Evolutionary conservation across 2,113 vertebrate genomes (phyloP).

Genomic region (Isichthys henryi): DNA sequence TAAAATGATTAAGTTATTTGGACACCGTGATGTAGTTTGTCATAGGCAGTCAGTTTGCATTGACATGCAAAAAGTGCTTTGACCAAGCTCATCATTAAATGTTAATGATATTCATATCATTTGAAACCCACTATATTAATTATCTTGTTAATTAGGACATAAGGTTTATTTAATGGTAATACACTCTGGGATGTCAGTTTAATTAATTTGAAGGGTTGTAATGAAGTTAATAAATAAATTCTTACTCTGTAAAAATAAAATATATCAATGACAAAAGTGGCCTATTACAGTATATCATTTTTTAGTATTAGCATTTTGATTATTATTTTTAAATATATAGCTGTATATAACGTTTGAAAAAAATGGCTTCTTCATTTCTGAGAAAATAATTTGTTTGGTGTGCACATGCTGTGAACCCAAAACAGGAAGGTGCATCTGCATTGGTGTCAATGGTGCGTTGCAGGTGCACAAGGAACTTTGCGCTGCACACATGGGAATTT

Average conservation of each 20-base stretch:
- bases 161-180: conserved; percentile 10
- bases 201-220: conserved; percentile 6
- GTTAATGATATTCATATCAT: conserved; percentile 4
- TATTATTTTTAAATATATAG: neutral
- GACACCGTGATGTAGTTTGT: neutral
- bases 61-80: neutral
- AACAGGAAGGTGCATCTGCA: neutral
- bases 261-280: neutral
- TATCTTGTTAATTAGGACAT: conserved; percentile 9
- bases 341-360: neutral
- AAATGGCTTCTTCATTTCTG: neutral
- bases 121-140: conserved; percentile 2
- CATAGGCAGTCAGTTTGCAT: neutral
- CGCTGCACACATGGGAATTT: neutral
- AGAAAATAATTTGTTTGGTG: neutral
- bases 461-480: neutral
- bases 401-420: neutral
- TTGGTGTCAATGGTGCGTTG: neutral
- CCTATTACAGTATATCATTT: neutral
- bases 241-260: neutral
- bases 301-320: neutral
- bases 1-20: neutral
- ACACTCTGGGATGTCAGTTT: neutral
- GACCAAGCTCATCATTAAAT: neutral
- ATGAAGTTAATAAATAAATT: neutral